Evolutionary conservation across 53 echinoderm and acorn worm species (phyloP).

Genomic region (Echinarachnius parma): DNA sequence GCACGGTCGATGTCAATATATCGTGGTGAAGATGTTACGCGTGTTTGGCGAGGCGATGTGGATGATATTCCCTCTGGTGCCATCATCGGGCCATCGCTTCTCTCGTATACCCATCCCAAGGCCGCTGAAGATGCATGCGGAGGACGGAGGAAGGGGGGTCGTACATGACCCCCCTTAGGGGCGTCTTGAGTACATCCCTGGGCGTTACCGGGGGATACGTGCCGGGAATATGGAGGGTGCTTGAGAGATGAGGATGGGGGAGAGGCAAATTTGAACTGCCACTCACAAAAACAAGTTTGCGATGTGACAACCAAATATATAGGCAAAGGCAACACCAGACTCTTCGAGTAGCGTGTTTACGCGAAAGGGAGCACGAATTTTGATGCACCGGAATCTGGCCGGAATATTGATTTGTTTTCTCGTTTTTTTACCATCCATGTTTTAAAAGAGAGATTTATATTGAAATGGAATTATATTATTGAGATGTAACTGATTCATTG

Average conservation of each 20-base stretch:
- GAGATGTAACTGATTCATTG: too few relatives aligned
- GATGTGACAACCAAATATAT: neutral
- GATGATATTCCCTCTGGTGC: too few relatives aligned
- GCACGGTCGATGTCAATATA: too few relatives aligned
- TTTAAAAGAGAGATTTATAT: too few relatives aligned
- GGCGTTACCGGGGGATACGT: conserved; percentile 14
- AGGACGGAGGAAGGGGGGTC: neutral
- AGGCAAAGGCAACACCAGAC: neutral
- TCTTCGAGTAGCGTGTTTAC: conserved; percentile 21
- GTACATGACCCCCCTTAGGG: too few relatives aligned
- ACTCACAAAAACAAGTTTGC: conserved; percentile 15
- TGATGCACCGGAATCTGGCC: conserved; percentile 13
- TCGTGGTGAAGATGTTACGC: too few relatives aligned
- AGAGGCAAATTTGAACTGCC: conserved; percentile 12
- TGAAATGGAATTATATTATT: too few relatives aligned
- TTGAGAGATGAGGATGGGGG: too few relatives aligned
- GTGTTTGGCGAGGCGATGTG: too few relatives aligned
- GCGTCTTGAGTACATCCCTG: too few relatives aligned
- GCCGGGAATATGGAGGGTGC: conserved; percentile 10
- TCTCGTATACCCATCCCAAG: neutral
- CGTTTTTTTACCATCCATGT: too few relatives aligned
- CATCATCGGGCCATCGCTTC: too few relatives aligned
- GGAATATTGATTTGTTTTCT: conserved; percentile 26
- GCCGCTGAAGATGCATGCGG: neutral
- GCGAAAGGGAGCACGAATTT: conserved; percentile 12